Percentiles rank a stretch among this genome's conserved stretches.
phyloP scores from a whole-genome alignment of 2,113 vertebrate species.

The Pontoporia blainvillei region DNA sequence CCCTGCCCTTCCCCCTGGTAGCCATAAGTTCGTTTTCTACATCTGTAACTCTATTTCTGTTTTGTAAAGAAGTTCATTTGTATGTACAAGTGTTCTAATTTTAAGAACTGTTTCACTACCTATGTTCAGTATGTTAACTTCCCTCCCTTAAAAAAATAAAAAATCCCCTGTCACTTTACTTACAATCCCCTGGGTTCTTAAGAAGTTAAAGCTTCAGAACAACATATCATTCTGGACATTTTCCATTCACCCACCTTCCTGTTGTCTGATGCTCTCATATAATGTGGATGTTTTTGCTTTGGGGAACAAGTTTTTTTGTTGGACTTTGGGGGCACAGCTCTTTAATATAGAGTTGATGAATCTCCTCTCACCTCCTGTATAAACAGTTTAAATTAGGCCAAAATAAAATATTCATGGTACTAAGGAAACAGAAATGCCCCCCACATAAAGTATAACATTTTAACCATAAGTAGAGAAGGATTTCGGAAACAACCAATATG shows the following conservation, averaged over 20 bases:
- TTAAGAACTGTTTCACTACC: background rate
- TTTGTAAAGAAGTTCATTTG: background rate
- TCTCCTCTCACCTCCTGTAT: background rate
- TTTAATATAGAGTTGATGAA: background rate
- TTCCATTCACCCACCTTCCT: background rate
- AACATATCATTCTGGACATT: background rate
- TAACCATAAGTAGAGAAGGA: slow-evolving; percentile 61
- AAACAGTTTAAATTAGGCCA: background rate
- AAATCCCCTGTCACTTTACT: background rate
- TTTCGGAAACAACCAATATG: slow-evolving; percentile 18
- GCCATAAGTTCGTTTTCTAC: background rate
- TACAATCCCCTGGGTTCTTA: background rate
- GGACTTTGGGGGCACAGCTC: background rate
- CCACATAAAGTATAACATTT: slow-evolving; percentile 67
- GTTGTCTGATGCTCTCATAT: background rate
- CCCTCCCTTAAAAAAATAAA: background rate
- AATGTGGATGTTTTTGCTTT: background rate
- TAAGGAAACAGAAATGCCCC: background rate
- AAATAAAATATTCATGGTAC: background rate
- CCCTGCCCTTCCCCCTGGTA: background rate
- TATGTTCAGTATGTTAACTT: background rate
- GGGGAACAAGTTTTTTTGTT: background rate
- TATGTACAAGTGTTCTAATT: background rate
- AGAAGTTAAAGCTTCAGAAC: background rate
- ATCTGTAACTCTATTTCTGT: background rate